Conservation (phyloP, 2,113 vertebrate genomes). For the Arvicanthis niloticus region DNA sequence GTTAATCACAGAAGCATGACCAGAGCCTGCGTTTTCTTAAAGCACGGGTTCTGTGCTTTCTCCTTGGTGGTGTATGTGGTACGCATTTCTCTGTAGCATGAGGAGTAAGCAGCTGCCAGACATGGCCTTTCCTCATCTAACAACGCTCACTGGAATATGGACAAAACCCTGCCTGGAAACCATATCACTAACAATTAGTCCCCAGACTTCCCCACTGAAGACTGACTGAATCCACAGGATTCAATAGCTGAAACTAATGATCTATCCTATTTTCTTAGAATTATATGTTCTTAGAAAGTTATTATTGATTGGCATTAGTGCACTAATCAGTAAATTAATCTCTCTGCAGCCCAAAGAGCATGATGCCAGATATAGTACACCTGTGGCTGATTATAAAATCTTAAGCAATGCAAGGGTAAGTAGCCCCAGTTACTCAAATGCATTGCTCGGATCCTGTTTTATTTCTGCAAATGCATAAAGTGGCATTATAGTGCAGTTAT, state of each 20-base stretch:
- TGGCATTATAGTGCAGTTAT: fast-evolving
- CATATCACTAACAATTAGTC: not conserved
- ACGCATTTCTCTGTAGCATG: not conserved
- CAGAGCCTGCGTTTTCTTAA: not conserved
- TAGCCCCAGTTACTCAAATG: fast-evolving
- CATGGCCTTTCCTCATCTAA: not conserved
- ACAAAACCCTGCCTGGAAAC: not conserved
- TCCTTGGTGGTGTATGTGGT: fast-evolving
- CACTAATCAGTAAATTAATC: conserved; percentile 58
- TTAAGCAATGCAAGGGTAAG: not conserved
- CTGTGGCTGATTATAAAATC: not conserved
- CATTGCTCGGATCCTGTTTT: not conserved
- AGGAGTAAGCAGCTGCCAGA: not conserved
- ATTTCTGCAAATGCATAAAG: too few relatives aligned
- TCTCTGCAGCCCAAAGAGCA: not conserved
- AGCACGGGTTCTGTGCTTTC: not conserved
- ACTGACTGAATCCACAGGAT: not conserved
- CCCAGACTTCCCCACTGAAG: not conserved
- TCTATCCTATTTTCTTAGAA: conserved; percentile 26
- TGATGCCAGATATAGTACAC: not conserved
- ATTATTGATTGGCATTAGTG: not conserved
- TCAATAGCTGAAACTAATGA: conserved; percentile 14
- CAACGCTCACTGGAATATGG: not conserved
- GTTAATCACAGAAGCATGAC: not conserved
- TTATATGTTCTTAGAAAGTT: not conserved